These are phyloP conservation scores for Bhutanitis thaidina DNA, from an alignment of 2,888 invertebrate genomes.

Conservation along the genomic window DNA sequence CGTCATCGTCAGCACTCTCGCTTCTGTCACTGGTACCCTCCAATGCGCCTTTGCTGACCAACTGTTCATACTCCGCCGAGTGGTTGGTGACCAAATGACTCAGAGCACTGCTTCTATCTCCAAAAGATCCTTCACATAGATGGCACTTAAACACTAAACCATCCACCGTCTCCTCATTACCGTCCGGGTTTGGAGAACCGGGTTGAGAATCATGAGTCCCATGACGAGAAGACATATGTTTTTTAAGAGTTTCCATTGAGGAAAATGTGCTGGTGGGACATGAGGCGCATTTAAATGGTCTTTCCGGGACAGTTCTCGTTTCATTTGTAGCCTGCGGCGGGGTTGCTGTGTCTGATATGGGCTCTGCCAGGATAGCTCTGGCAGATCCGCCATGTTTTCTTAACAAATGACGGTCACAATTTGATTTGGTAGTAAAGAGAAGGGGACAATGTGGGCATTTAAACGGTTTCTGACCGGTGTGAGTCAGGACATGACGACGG, in stretches of 20 bases:
- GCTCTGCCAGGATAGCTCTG: conserved; percentile 63
- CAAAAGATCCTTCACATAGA: conserved; percentile 92
- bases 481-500: conserved; percentile 95
- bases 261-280: conserved; percentile 92
- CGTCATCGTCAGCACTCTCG: conserved; percentile 83
- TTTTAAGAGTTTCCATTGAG: conserved; percentile 87
- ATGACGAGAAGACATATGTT: conserved; percentile 88
- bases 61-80: conserved; percentile 86
- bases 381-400: conserved; percentile 86
- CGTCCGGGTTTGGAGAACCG: conserved; percentile 58
- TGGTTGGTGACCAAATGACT: conserved; percentile 90
- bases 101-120: conserved; percentile 88
- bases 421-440: conserved; percentile 97
- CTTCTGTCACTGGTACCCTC: conserved; percentile 80
- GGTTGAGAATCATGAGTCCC: conserved; percentile 68
- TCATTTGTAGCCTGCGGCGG: conserved; percentile 52
- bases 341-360: conserved; percentile 50
- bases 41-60: conserved; percentile 90
- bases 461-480: conserved; percentile 97
- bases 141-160: conserved; percentile 94
- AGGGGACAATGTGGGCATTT: conserved; percentile 96
- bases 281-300: conserved; percentile 88
- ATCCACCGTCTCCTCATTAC: conserved; percentile 50
- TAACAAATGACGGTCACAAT: conserved; percentile 95
- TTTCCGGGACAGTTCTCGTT: conserved; percentile 85